Evolutionary conservation across 2,797 vertebrate genomes (phyloP).

Genomic region (Peromyscus nudipes): DNA sequence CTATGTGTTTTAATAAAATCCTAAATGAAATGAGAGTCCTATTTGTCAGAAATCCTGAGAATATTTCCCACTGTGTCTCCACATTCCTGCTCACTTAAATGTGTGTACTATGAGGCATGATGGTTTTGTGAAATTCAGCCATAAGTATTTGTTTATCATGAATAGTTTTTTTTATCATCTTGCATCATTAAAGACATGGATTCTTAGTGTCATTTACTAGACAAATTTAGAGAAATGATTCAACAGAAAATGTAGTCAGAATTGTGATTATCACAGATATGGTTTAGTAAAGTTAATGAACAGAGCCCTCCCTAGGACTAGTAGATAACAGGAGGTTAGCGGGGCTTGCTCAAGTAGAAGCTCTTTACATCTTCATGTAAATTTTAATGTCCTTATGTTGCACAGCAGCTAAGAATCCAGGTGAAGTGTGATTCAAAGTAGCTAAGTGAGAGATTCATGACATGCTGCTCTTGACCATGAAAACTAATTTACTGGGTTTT

Average conservation of each 20-base stretch:
- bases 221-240: neutral
- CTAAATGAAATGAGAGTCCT: constrained; percentile 47
- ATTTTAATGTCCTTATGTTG: neutral
- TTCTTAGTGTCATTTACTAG: neutral
- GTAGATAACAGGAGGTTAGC: neutral
- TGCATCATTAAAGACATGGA: neutral
- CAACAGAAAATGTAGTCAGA: neutral
- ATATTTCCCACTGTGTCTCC: constrained; percentile 41
- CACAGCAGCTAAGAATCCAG: neutral
- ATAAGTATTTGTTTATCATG: constrained; percentile 50
- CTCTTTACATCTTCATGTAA: neutral
- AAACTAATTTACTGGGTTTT: neutral
- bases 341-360: neutral
- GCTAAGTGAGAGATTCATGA: neutral
- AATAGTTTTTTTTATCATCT: neutral
- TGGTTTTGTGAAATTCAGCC: constrained; percentile 52
- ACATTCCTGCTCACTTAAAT: neutral
- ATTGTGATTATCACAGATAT: neutral
- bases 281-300: neutral
- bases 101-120: constrained; percentile 39
- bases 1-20: constrained; percentile 59
- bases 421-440: neutral
- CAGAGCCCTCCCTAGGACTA: too few species aligned
- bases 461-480: constrained; percentile 8
- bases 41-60: constrained; percentile 55